These are phyloP conservation scores for Barbus barbus DNA, from an alignment of 2,113 vertebrate genomes.

Conservation along the genomic window DNA sequence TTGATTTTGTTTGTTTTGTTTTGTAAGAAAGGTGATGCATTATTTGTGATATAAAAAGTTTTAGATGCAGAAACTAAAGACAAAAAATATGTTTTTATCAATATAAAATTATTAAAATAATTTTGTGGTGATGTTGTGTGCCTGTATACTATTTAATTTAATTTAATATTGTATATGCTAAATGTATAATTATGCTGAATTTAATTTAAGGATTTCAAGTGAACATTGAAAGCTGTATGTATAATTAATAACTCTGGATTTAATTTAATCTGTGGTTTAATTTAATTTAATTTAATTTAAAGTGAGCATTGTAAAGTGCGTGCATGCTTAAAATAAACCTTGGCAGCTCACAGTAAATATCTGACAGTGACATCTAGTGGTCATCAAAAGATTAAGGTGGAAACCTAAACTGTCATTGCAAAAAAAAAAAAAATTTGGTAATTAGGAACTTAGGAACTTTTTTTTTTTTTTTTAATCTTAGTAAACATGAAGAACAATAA, in stretches of 20 bases:
- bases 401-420: too few species aligned
- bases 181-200: background rate
- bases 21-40: background rate
- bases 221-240: background rate
- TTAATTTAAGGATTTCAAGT: background rate
- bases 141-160: too few species aligned
- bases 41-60: background rate
- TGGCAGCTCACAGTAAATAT: background rate
- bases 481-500: too few species aligned
- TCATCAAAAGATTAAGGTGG: background rate
- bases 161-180: background rate
- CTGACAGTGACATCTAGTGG: constrained; percentile 1
- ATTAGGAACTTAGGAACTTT: too few species aligned
- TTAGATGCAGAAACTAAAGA: background rate
- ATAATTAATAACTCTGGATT: background rate
- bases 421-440: too few species aligned
- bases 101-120: background rate
- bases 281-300: background rate
- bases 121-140: background rate
- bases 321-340: too few species aligned
- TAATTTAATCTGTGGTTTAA: background rate
- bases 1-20: background rate
- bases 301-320: background rate
- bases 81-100: background rate
- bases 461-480: too few species aligned